Evolutionary conservation across 2,113 vertebrate species (phyloP).

Genomic region (Axis porcinus): DNA sequence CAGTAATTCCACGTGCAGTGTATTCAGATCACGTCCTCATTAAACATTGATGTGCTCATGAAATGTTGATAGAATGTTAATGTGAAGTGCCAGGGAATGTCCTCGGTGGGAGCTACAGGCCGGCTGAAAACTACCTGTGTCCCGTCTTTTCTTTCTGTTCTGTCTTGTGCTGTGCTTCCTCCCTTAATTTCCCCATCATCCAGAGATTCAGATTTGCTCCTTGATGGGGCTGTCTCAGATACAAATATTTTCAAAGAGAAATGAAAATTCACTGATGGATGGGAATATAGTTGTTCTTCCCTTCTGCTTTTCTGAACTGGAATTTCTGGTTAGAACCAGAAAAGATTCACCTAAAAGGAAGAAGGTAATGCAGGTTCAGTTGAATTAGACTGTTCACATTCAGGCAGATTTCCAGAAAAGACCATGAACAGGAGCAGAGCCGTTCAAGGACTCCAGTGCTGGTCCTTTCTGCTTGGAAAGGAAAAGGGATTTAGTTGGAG

Average conservation of each 20-base stretch:
- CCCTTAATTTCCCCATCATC: background rate
- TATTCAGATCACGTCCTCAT: conserved; percentile 75
- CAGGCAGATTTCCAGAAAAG: background rate
- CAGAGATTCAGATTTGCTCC: background rate
- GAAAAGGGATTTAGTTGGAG: background rate
- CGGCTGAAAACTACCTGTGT: background rate
- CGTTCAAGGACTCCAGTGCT: background rate
- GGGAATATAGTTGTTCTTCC: background rate
- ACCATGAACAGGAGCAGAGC: background rate
- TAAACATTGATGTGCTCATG: conserved; percentile 80
- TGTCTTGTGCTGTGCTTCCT: background rate
- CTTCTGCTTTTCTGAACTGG: background rate
- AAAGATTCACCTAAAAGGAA: background rate
- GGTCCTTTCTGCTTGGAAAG: background rate
- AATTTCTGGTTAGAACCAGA: background rate
- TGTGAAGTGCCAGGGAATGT: conserved; percentile 63
- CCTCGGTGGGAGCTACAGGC: conserved; percentile 28
- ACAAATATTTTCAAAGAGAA: background rate
- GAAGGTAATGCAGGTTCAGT: background rate
- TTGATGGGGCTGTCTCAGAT: background rate
- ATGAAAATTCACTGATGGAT: background rate
- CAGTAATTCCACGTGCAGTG: conserved; percentile 73
- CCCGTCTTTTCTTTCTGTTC: background rate
- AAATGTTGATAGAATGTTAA: conserved; percentile 80
- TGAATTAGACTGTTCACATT: background rate